Base-by-base conservation (phyloP, 2,113 vertebrate genomes). In the Periophthalmus modestus region DNA sequence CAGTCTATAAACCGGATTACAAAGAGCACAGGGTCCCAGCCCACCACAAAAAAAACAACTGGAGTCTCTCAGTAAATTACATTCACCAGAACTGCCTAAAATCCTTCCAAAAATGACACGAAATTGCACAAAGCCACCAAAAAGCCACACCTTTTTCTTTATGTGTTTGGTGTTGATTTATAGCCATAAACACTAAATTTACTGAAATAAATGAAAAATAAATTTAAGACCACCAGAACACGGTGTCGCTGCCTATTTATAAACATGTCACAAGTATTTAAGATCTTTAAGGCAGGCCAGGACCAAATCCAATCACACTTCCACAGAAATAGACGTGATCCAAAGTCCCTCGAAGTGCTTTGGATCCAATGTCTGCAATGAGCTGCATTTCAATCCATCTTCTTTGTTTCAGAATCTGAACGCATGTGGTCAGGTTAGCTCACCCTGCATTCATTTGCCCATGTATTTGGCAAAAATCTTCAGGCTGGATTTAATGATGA, bases 1-100 rank as follows among this genome's bases (percentile, higher is more conserved):
- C 21, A 34, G 59, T 34, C 15, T 62, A 75, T 67, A 69, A 78
- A 62, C 68, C 77, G 77, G 69, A 79, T 74, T 55, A 85, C 59
- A 76, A 72, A 82, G 72, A 69, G 21, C 9, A 19, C 63, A 23
- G n/a, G 2, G 52, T 69, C 59, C 5, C 48, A 71, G 63, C 23
- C 12, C 1, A 2, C 16, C 28, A 72, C 59, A 75, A 48, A 21
- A n/a, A n/a, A 73, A 48, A 58, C n/a, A 2, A 68, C 34, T 39
- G 18, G 16, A 43, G 34, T 43, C 16, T 10, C 19, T 55, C 19
- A 55, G 52, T 2, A n/a, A 19, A 21, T 55, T 21, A 55, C 52
- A 55, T 55, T 54, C 5, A 19, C 19, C 50, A 23, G 7, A 57
- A 57, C 9, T 43, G 39, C 39, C 39, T 9, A 43, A 43, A 43